phyloP scores from a whole-genome alignment of 2,797 vertebrate species.

The Antrozous pallidus region DNA sequence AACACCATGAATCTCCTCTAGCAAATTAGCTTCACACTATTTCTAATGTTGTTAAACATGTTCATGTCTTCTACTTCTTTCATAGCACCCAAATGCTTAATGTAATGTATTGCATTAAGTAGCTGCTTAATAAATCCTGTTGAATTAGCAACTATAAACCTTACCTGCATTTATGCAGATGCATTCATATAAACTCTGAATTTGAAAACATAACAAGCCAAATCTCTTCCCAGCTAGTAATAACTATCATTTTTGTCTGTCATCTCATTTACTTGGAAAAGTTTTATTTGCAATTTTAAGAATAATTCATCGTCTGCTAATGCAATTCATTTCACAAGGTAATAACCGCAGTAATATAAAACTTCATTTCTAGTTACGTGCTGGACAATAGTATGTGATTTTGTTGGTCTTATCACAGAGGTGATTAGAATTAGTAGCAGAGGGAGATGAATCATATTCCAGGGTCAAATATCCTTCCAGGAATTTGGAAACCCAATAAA shows the following conservation, averaged over 20 bases:
- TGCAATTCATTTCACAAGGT: conserved; percentile 52
- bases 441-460: not conserved
- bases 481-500: not conserved
- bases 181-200: not conserved
- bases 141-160: conserved; percentile 12
- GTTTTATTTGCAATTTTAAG: conserved; percentile 46
- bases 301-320: conserved; percentile 2
- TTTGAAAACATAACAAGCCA: conserved; percentile 29
- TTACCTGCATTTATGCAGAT: not conserved
- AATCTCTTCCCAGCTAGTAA: conserved; percentile 15
- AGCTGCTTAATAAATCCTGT: conserved; percentile 1
- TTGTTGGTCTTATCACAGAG: not conserved
- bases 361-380: conserved; percentile 38
- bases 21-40: not conserved
- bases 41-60: not conserved
- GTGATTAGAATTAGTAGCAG: conserved; percentile 34
- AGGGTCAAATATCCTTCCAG: not conserved
- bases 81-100: not conserved
- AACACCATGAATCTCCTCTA: not conserved
- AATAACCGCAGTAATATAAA: conserved; percentile 46
- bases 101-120: not conserved
- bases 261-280: conserved; percentile 8
- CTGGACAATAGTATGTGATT: not conserved
- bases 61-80: conserved; percentile 7
- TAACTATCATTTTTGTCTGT: conserved; percentile 16